Percentiles rank a stretch among this genome's conserved stretches.
Evolutionary conservation across 2,888 invertebrate genomes (phyloP).

Genomic region (Sabatieria punctata): DNA sequence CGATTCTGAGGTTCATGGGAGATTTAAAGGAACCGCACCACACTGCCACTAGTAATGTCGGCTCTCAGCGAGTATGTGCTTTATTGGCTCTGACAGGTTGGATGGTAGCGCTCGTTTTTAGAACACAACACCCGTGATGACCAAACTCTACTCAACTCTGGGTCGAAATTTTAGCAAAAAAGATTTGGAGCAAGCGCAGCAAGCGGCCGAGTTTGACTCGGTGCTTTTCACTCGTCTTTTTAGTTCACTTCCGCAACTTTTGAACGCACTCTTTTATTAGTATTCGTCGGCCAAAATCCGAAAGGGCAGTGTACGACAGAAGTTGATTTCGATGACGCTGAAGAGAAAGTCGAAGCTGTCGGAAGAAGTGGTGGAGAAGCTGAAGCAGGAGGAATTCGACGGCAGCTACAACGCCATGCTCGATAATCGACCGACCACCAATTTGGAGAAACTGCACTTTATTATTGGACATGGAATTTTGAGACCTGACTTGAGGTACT

Average conservation of each 20-base stretch:
- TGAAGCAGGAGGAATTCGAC: constrained; percentile 57
- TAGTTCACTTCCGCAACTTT: no score
- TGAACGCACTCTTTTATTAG: no score
- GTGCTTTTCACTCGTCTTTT: no score
- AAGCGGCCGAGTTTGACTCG: constrained; percentile 15
- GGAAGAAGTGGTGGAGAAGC: constrained; percentile 72
- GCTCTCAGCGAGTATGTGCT: background rate
- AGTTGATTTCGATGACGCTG: constrained; percentile 80
- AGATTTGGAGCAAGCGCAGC: constrained; percentile 18
- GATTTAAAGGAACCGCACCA: constrained; percentile 79
- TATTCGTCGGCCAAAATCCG: constrained; percentile 12
- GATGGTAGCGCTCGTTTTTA: constrained; percentile 39
- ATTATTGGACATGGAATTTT: constrained; percentile 90
- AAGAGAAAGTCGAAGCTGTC: constrained; percentile 92
- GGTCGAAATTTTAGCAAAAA: constrained; percentile 16
- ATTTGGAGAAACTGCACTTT: constrained; percentile 92
- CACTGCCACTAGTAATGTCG: constrained; percentile 21
- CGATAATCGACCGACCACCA: constrained; percentile 87
- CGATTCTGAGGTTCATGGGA: constrained; percentile 85
- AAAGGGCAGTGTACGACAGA: constrained; percentile 52
- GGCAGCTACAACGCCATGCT: constrained; percentile 89
- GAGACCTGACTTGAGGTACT: constrained; percentile 70
- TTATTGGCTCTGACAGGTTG: no score
- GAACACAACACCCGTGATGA: constrained; percentile 95
- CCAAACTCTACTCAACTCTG: constrained; percentile 76